phyloP scores from a whole-genome alignment of 2,888 invertebrate genomes.

The Hydrotaea cyrtoneurina region DNA sequence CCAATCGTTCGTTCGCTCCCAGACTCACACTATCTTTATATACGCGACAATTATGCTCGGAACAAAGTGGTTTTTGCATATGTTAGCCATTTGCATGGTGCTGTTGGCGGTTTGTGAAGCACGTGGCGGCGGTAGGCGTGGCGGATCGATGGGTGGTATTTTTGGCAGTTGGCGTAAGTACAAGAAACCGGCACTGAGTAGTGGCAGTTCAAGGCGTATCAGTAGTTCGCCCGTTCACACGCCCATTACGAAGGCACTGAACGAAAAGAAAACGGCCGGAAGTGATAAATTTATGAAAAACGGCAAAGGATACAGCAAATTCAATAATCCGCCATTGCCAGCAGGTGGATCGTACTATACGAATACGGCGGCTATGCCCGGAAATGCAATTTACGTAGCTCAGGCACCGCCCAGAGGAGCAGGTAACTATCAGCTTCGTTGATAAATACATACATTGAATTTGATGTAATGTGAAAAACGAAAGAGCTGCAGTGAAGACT shows the following conservation, averaged over 20 bases:
- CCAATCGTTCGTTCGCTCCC: too few relatives aligned
- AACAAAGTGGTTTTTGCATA: conserved; percentile 39
- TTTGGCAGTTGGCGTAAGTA: conserved; percentile 77
- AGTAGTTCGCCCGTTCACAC: conserved; percentile 72
- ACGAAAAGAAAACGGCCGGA: conserved; percentile 46
- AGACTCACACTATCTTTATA: background rate
- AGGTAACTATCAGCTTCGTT: conserved; percentile 70
- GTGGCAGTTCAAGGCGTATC: conserved; percentile 70
- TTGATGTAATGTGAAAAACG: too few relatives aligned
- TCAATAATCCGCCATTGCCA: conserved; percentile 53
- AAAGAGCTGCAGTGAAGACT: too few relatives aligned
- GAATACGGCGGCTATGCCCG: conserved; percentile 73
- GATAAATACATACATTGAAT: too few relatives aligned
- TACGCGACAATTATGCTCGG: conserved; percentile 43
- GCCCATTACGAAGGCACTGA: conserved; percentile 58
- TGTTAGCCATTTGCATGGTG: conserved; percentile 34
- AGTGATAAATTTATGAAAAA: conserved; percentile 53
- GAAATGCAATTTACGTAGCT: conserved; percentile 75
- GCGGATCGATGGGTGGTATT: conserved; percentile 76
- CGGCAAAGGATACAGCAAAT: conserved; percentile 35
- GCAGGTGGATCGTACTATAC: conserved; percentile 72
- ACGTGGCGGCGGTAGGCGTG: conserved; percentile 76
- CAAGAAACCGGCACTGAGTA: conserved; percentile 74
- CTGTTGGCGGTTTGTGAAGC: conserved; percentile 66
- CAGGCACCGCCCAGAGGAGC: conserved; percentile 71